Evolutionary conservation across 2,888 invertebrate genomes (phyloP), one percentile per base, ranked within the genome.

Genomic region (Eugnorisma glareosa): DNA sequence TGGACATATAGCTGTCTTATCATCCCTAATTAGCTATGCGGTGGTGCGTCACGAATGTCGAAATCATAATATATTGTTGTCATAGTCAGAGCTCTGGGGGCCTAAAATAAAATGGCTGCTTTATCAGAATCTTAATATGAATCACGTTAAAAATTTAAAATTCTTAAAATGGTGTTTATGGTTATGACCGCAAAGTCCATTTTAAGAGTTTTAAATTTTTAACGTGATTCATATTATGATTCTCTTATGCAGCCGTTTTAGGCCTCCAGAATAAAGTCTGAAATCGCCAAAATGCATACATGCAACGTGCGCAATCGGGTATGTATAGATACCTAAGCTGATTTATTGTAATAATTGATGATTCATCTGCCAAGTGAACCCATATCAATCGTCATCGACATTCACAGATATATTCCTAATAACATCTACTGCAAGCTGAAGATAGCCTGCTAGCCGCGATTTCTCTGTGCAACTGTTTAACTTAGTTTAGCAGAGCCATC

Each of bases 391-490:
- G 13, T 59, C 10, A 8, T 21, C 61, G 24, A 28, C 18, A 61
- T 74, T 37, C 24, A 18, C 24, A 18, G 31, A 24, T 73, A 24
- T 11, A 2, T 11, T n/a, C n/a, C n/a, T n/a, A 43, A 24, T 24
- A 48, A 54, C 13, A 54, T 54, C 7, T 13, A 45, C 57, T 28
- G n/a, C 24, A 45, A 59, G 45, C 71, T 67, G 15, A n/a, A 18
- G 18, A 37, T 48, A 48, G 10, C 11, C 21, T 31, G 24, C 21
- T 28, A 28, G 31, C n/a, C 18, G 1, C 48, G 31, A 37, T 64
- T 67, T 78, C n/a, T 48, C 35, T 35, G 2, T 35, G 54, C 28
- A 57, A 57, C n/a, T 51, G 24, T 51, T 78, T 43, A 24, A 59
- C n/a, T 64, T 18, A 40, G 40, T 40, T 80, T 61, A 35, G 35